Conservation (phyloP, 2,113 vertebrate species). For the Danionella cerebrum region DNA sequence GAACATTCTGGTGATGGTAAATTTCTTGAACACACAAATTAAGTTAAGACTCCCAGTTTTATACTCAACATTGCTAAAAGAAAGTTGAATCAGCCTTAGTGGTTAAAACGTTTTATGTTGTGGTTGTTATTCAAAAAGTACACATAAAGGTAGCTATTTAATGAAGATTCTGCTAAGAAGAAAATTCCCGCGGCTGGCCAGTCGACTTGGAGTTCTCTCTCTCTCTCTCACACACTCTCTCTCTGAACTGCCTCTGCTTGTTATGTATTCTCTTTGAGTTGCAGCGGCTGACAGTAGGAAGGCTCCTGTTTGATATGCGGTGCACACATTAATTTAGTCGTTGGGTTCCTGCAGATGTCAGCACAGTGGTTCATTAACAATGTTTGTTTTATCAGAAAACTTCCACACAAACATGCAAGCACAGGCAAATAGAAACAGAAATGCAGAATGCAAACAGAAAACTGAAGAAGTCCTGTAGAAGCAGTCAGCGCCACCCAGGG, state of each 20-base stretch:
- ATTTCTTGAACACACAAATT: too few relatives aligned
- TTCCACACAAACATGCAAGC: conserved; percentile 12
- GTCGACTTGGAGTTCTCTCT: background rate
- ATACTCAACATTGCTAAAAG: too few relatives aligned
- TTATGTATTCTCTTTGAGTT: conserved; percentile 49
- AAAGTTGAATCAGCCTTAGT: too few relatives aligned
- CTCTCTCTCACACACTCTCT: background rate
- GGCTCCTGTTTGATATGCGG: conserved; percentile 43
- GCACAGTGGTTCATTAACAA: conserved; percentile 54
- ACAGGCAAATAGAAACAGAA: conserved; percentile 4
- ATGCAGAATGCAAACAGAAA: conserved; percentile 16
- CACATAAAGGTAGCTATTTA: background rate
- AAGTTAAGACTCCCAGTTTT: too few relatives aligned
- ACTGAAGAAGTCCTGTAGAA: conserved; percentile 21
- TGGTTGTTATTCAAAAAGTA: too few relatives aligned
- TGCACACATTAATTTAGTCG: conserved; percentile 50
- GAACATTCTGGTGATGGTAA: too few relatives aligned
- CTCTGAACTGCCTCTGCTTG: conserved; percentile 35
- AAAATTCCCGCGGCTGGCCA: background rate
- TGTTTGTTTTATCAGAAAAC: conserved; percentile 47
- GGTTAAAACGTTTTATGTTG: too few relatives aligned
- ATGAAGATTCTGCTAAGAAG: background rate
- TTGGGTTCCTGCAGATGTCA: conserved; percentile 55
- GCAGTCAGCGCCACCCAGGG: background rate
- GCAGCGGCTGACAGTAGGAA: conserved; percentile 45